Evolutionary conservation across 92 coral and sea anemone genomes (phyloP).

Genomic region (Epizoanthus ramosus): DNA sequence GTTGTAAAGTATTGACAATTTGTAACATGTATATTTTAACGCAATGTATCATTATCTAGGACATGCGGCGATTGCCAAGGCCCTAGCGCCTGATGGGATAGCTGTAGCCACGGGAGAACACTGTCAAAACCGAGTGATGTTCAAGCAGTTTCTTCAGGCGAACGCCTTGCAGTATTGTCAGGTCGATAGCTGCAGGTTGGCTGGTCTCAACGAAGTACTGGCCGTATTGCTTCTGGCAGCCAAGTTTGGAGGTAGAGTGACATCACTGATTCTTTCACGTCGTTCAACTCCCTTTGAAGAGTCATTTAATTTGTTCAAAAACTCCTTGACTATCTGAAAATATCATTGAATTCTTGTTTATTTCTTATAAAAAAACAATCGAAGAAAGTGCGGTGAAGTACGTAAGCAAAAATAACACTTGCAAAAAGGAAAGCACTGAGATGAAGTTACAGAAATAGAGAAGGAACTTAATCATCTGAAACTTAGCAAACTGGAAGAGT

Average conservation of each 20-base stretch:
- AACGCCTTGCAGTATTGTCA: conserved; percentile 95
- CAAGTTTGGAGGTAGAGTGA: conserved; percentile 79
- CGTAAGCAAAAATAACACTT: too few species aligned
- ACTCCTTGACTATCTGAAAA: too few species aligned
- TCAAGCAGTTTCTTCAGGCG: conserved; percentile 92
- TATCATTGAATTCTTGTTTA: too few species aligned
- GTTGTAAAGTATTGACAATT: not conserved
- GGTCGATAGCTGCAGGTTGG: conserved; percentile 97
- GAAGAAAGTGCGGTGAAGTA: too few species aligned
- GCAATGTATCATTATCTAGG: conserved; percentile 43
- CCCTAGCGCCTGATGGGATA: conserved; percentile 84
- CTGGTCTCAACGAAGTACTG: conserved; percentile 91
- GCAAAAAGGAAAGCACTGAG: too few species aligned
- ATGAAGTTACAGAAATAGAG: too few species aligned
- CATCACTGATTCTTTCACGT: not conserved
- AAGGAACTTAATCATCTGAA: too few species aligned
- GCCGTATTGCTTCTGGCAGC: conserved; percentile 92
- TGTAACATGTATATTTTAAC: not conserved
- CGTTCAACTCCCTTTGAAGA: not conserved
- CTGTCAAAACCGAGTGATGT: conserved; percentile 95
- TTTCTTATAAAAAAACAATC: too few species aligned
- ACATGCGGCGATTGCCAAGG: conserved; percentile 91
- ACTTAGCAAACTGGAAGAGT: too few species aligned
- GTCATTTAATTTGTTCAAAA: not conserved
- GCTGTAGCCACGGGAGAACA: conserved; percentile 99